Evolutionary conservation across 2,113 vertebrate species (phyloP).

Genomic region (Mastomys natalensis): DNA sequence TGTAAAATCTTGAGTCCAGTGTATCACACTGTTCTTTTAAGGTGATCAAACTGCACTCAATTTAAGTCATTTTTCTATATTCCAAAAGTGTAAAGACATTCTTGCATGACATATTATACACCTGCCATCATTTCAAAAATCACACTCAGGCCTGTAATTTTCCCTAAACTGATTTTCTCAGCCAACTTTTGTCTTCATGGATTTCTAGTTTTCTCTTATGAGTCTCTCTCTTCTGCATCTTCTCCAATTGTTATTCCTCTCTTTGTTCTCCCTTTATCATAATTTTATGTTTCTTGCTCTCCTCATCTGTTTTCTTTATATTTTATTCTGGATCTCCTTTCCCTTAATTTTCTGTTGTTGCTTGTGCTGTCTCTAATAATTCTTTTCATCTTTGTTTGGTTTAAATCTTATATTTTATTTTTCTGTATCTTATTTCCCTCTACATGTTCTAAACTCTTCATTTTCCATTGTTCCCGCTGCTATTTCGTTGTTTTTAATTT

Average conservation of each 20-base stretch:
- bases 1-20: background rate
- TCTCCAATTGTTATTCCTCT: background rate
- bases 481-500: background rate
- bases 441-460: background rate
- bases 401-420: background rate
- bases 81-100: background rate
- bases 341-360: background rate
- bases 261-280: background rate
- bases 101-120: background rate
- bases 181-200: background rate
- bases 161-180: background rate
- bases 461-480: background rate
- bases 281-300: background rate
- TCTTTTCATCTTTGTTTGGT: background rate
- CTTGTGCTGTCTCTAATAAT: background rate
- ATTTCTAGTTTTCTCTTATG: background rate
- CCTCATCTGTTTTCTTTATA: background rate
- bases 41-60: background rate
- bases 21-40: background rate
- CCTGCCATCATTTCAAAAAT: background rate
- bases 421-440: background rate
- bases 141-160: background rate
- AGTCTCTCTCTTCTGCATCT: background rate
- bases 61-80: background rate
- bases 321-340: background rate